Evolutionary conservation across 53 echinoderm and acorn worm species (phyloP), one percentile per base, ranked within the genome.

Genomic region (Henricia sp.): DNA sequence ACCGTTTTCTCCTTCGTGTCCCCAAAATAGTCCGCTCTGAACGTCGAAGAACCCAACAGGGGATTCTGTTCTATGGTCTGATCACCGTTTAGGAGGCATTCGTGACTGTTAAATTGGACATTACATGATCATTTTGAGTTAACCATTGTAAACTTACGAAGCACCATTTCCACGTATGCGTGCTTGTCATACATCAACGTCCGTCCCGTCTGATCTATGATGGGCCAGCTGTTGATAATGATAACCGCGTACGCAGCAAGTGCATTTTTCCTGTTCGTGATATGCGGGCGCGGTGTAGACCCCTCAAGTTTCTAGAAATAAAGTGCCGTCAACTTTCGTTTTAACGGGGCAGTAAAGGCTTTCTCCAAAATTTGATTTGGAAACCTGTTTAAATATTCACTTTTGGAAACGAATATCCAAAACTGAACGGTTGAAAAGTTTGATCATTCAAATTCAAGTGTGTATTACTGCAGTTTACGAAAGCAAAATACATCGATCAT

Each of bases 271-370:
- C 17, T 9, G 20, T 13, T 37, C 37, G 67, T 19, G n/a, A n/a
- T n/a, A n/a, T 24, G 52, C 83, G 68, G 83, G 83, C 83, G 68
- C 68, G 54, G 83, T 83, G 21, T 19, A 75, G 52, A 55, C 68
- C 53, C 68, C 33, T 69, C 68, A 68, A 53, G 65, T 19, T 26
- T 2, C 27, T 68, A 52, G 41, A 68, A 83, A 68, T 20, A 66
- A 65, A 70, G 70, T 70, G 70, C 10, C n/a, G n/a, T n/a, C n/a
- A n/a, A n/a, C n/a, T n/a, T n/a, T n/a, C n/a, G n/a, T n/a, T n/a
- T n/a, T n/a, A n/a, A n/a, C n/a, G n/a, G n/a, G n/a, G n/a, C n/a
- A n/a, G n/a, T n/a, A n/a, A n/a, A n/a, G n/a, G n/a, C n/a, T n/a
- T n/a, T n/a, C n/a, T n/a, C n/a, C n/a, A n/a, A n/a, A n/a, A n/a